A percentile compares a stretch with the other conserved stretches of the same genome.
These are phyloP conservation scores for Cataglyphis hispanica DNA, from an alignment of 1,140 invertebrate genomes.

Conservation along the genomic window DNA sequence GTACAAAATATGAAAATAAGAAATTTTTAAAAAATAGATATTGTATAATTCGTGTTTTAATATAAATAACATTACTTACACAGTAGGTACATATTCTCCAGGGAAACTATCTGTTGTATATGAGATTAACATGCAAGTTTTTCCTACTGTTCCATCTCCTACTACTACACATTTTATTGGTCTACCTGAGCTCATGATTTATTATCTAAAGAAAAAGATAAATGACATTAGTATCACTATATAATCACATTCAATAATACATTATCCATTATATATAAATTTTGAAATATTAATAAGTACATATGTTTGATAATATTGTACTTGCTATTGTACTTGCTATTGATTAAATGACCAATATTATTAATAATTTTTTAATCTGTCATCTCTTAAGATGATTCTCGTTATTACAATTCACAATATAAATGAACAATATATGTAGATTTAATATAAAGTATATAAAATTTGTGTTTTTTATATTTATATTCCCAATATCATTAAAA, in stretches of 20 bases:
- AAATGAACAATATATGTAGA: background rate
- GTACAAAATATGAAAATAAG: background rate
- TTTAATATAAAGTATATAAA: background rate
- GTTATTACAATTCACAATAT: background rate
- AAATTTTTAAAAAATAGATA: background rate
- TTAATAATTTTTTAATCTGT: background rate
- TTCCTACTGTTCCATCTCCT: slow-evolving; percentile 97
- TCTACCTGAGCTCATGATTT: slow-evolving; percentile 91
- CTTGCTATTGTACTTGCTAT: no score
- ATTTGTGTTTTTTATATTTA: background rate
- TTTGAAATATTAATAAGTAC: background rate
- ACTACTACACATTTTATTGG: slow-evolving; percentile 99
- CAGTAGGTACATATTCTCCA: slow-evolving; percentile 98
- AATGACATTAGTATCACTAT: slow-evolving; percentile 45
- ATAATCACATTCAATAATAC: background rate
- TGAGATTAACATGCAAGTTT: slow-evolving; percentile 99
- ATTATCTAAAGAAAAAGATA: slow-evolving; percentile 87
- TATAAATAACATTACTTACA: slow-evolving; percentile 89
- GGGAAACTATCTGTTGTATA: slow-evolving; percentile 99
- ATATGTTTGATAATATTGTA: background rate
- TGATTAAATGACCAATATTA: background rate
- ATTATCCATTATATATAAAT: background rate
- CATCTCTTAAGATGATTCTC: background rate
- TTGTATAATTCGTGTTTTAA: background rate
- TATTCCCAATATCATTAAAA: background rate